These are phyloP conservation scores for Dreissena polymorpha DNA, from an alignment of 1,140 invertebrate genomes.

Conservation along the genomic window DNA sequence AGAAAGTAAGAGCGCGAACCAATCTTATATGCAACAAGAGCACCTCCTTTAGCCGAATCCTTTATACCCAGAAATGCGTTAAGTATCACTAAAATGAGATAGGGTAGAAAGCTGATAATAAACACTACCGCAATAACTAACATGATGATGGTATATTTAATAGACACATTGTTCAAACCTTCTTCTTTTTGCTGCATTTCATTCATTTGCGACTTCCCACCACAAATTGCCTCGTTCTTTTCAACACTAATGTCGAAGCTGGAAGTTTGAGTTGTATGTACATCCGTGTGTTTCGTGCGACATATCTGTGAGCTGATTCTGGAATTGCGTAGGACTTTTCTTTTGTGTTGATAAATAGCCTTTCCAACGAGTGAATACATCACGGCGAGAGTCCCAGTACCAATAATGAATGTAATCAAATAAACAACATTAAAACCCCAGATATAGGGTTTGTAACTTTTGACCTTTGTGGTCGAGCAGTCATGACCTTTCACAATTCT, in stretches of 20 bases:
- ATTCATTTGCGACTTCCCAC: background rate
- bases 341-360: slow-evolving; percentile 21
- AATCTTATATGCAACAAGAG: slow-evolving; percentile 57
- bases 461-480: slow-evolving; percentile 19
- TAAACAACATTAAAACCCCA: slow-evolving; percentile 29
- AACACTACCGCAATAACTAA: too few relatives aligned
- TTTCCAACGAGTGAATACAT: slow-evolving; percentile 32
- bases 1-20: slow-evolving; percentile 57
- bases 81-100: background rate
- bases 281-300: too few relatives aligned
- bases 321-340: background rate
- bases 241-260: too few relatives aligned
- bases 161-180: background rate
- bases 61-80: background rate
- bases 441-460: slow-evolving; percentile 12
- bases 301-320: too few relatives aligned
- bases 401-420: slow-evolving; percentile 16
- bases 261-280: too few relatives aligned
- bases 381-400: slow-evolving; percentile 1
- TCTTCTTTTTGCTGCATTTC: background rate
- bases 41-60: slow-evolving; percentile 11
- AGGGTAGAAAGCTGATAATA: too few relatives aligned
- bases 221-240: too few relatives aligned
- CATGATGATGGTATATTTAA: too few relatives aligned
- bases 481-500: slow-evolving; percentile 20